phyloP scores from a whole-genome alignment of 2,888 invertebrate species.

The Sylvicola fuscatus region DNA sequence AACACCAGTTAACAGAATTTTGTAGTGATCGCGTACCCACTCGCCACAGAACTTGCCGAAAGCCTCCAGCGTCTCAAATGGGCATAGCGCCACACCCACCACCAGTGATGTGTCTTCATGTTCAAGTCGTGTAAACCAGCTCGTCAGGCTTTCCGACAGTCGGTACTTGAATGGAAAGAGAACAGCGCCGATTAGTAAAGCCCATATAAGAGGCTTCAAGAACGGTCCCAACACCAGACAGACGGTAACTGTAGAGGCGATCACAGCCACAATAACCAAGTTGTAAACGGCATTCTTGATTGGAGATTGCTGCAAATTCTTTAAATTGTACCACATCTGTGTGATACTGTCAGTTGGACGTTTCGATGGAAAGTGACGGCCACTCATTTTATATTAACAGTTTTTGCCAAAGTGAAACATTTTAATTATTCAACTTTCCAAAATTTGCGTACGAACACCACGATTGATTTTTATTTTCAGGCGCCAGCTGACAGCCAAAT shows the following conservation, averaged over 20 bases:
- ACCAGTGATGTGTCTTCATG: conserved; percentile 43
- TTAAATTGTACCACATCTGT: conserved; percentile 5
- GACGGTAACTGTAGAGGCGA: conserved; percentile 33
- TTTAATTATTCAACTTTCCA: too few species aligned
- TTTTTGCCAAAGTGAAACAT: too few species aligned
- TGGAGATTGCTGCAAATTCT: conserved; percentile 4
- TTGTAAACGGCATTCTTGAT: conserved; percentile 25
- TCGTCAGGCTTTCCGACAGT: conserved; percentile 49
- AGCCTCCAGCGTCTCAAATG: conserved; percentile 54
- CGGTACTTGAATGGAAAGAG: conserved; percentile 86
- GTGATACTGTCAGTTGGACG: conserved; percentile 2
- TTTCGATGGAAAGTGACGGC: too few species aligned
- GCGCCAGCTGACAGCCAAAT: too few species aligned
- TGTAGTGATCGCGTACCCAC: conserved; percentile 45
- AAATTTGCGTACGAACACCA: too few species aligned
- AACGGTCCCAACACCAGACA: conserved; percentile 80
- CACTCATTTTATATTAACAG: too few species aligned
- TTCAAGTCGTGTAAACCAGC: conserved; percentile 57
- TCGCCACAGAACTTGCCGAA: conserved; percentile 53
- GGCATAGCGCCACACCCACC: conserved; percentile 36
- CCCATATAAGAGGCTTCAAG: conserved; percentile 88
- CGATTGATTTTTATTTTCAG: too few species aligned
- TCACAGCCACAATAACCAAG: conserved; percentile 20
- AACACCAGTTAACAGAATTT: conserved; percentile 29
- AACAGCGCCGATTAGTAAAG: conserved; percentile 86